Evolutionary conservation across 2,888 invertebrate genomes (phyloP).

Genomic region (Zele albiditarsus): DNA sequence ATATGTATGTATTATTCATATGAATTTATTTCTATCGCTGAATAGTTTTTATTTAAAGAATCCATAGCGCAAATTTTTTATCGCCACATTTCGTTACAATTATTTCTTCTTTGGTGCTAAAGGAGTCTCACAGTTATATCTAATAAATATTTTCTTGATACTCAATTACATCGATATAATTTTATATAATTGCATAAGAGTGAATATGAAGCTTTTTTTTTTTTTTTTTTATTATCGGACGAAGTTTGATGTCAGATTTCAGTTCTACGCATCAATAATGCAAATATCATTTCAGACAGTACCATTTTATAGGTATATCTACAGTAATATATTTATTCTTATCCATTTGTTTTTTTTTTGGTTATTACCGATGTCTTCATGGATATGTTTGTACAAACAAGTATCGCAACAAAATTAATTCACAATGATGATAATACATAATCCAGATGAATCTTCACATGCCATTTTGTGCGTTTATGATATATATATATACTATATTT

Average conservation of each 20-base stretch:
- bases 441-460: not conserved
- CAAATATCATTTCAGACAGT: not conserved
- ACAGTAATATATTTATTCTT: not conserved
- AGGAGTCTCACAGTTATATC: not conserved
- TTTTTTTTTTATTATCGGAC: not conserved
- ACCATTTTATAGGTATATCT: not conserved
- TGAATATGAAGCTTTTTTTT: not conserved
- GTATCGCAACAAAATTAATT: not conserved
- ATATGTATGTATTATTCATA: no score
- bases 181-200: not conserved
- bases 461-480: not conserved
- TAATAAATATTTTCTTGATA: not conserved
- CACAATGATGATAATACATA: not conserved
- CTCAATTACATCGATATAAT: not conserved
- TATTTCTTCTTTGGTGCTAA: not conserved
- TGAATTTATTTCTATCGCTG: not conserved
- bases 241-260: slow-evolving; percentile 7
- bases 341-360: not conserved
- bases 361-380: not conserved
- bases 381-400: slow-evolving; percentile 8
- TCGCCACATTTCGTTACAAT: not conserved
- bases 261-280: slow-evolving; percentile 11
- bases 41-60: not conserved
- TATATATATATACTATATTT: not conserved
- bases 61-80: not conserved